Conservation (phyloP, 2,797 vertebrate genomes). For the Neopelma chrysocephalum region DNA sequence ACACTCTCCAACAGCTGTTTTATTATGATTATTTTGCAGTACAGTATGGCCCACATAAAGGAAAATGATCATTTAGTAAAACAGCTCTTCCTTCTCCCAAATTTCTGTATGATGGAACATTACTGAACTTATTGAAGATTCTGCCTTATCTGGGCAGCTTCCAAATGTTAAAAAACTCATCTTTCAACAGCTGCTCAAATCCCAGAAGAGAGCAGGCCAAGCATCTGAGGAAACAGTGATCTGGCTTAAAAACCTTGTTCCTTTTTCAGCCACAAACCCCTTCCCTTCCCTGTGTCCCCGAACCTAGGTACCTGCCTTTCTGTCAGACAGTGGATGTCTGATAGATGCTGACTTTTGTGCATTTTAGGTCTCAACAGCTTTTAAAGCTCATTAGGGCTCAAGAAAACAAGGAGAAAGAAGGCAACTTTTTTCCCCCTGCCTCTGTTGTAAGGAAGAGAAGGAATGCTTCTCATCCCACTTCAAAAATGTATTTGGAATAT, state of each 20-base stretch:
- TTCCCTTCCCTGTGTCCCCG: background rate
- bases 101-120: background rate
- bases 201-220: background rate
- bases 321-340: background rate
- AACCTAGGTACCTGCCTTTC: background rate
- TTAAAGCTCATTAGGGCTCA: background rate
- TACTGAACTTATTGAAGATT: background rate
- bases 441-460: background rate
- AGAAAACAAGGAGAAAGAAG: background rate
- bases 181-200: background rate
- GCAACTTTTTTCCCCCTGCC: rapidly evolving
- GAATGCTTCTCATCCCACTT: background rate
- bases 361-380: background rate
- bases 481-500: background rate
- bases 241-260: background rate
- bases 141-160: background rate
- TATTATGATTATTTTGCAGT: background rate
- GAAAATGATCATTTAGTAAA: background rate
- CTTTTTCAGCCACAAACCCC: background rate
- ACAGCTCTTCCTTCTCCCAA: background rate
- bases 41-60: background rate
- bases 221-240: background rate
- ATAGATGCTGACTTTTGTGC: background rate
- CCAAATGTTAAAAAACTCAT: background rate
- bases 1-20: background rate